These are phyloP conservation scores for Metopia argyrocephala DNA, from an alignment of 2,888 invertebrate genomes.

Conservation along the genomic window DNA sequence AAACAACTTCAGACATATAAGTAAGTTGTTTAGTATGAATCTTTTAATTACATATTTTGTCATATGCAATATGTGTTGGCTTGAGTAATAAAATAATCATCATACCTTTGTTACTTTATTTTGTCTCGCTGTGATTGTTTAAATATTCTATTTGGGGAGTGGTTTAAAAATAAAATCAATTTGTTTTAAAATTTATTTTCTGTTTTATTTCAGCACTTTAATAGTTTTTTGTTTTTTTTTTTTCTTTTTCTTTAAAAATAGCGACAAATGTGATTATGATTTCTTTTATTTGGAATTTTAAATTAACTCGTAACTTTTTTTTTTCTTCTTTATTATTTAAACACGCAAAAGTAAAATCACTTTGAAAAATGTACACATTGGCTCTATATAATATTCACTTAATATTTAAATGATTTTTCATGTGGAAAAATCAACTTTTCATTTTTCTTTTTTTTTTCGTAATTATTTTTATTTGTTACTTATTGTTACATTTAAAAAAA, in stretches of 20 bases:
- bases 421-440: conserved; percentile 7
- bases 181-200: too few relatives aligned
- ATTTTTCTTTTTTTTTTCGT: conserved; percentile 10
- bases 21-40: too few relatives aligned
- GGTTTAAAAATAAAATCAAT: too few relatives aligned
- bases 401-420: conserved; percentile 30
- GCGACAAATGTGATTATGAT: neutral
- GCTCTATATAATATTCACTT: too few relatives aligned
- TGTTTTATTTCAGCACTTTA: neutral
- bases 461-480: conserved; percentile 13
- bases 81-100: too few relatives aligned
- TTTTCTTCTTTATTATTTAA: conserved; percentile 17
- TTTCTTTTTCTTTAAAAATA: neutral
- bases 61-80: too few relatives aligned
- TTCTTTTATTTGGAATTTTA: neutral
- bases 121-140: too few relatives aligned
- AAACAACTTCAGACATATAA: too few relatives aligned
- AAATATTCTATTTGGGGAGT: too few relatives aligned
- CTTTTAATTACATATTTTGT: too few relatives aligned
- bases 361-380: neutral
- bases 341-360: conserved; percentile 28
- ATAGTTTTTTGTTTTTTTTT: neutral
- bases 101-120: too few relatives aligned
- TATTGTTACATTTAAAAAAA: too few relatives aligned
- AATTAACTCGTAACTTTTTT: conserved; percentile 6